phyloP scores from a whole-genome alignment of 2,888 invertebrate species.

The Lordiphosa andalusiaca region DNA sequence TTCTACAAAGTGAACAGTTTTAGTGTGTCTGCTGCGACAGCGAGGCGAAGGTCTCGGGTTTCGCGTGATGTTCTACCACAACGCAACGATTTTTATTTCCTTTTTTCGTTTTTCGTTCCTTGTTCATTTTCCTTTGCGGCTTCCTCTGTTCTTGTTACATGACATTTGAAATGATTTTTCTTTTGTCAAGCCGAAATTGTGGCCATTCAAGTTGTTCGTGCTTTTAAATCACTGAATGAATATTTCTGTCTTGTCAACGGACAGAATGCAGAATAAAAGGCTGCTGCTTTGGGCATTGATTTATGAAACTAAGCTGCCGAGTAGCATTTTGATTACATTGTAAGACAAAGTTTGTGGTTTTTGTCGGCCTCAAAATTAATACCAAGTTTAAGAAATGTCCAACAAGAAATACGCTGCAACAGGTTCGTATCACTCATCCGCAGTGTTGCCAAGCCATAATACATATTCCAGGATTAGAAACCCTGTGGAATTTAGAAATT shows the following conservation, averaged over 20 bases:
- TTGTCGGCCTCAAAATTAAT: too few relatives aligned
- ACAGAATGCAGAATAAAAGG: conserved; percentile 9
- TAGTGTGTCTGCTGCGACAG: conserved; percentile 39
- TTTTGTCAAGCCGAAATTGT: conserved; percentile 27
- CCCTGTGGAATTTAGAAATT: too few relatives aligned
- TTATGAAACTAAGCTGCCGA: conserved; percentile 3
- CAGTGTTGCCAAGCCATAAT: too few relatives aligned
- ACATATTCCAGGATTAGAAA: too few relatives aligned
- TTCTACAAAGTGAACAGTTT: conserved; percentile 64
- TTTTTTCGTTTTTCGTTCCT: conserved; percentile 3
- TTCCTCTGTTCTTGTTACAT: conserved; percentile 30
- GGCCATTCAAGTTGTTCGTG: conserved; percentile 10
- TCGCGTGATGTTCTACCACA: conserved; percentile 37
- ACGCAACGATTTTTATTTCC: conserved; percentile 5
- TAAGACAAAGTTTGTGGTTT: too few relatives aligned
- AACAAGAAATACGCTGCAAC: too few relatives aligned
- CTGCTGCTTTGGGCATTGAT: conserved; percentile 26
- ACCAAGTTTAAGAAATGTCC: too few relatives aligned
- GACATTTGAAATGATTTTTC: conserved; percentile 42
- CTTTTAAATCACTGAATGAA: conserved; percentile 33
- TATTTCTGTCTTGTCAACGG: conserved; percentile 39
- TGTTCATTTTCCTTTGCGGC: conserved; percentile 19
- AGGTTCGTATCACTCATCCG: too few relatives aligned
- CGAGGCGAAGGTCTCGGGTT: conserved; percentile 34
- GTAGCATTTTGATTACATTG: too few relatives aligned